phyloP scores from a whole-genome alignment of 2,888 invertebrate species.

The Volucella inanis region DNA sequence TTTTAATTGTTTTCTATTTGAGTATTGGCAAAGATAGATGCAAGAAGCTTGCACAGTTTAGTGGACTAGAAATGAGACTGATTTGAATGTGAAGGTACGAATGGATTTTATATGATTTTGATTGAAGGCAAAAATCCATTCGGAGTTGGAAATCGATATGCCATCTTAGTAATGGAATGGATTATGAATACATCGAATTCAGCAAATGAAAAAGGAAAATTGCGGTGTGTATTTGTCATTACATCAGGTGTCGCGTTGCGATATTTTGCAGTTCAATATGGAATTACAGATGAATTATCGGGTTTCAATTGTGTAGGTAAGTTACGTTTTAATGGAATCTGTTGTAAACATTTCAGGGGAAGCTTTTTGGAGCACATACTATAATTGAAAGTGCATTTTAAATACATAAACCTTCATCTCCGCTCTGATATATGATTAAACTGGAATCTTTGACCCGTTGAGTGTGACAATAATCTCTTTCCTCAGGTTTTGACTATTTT shows the following conservation, averaged over 20 bases:
- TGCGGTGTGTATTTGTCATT: constrained; percentile 42
- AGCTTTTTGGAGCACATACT: constrained; percentile 10
- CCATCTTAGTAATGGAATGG: background rate
- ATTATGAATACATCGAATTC: background rate
- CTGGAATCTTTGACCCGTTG: too few species aligned
- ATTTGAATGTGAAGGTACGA: constrained; percentile 14
- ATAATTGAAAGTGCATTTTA: background rate
- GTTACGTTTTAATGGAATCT: background rate
- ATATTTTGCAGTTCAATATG: constrained; percentile 51
- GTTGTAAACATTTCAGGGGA: background rate
- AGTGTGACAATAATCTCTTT: too few species aligned
- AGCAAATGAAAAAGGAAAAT: constrained; percentile 22
- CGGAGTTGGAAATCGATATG: constrained; percentile 32
- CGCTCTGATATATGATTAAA: too few species aligned
- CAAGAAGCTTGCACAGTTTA: background rate
- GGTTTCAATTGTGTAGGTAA: constrained; percentile 40
- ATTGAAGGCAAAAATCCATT: constrained; percentile 3
- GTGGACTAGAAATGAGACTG: constrained; percentile 25
- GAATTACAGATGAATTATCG: constrained; percentile 55
- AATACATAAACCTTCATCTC: too few species aligned
- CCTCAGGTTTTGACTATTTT: too few species aligned
- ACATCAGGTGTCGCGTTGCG: constrained; percentile 45
- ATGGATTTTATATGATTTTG: constrained; percentile 42
- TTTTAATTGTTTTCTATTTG: background rate
- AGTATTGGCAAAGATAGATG: background rate